A percentile compares a stretch with the other conserved stretches of the same genome.
Evolutionary conservation across 2,797 vertebrate genomes (phyloP).

Genomic region (Microctenopoma lineatum): DNA sequence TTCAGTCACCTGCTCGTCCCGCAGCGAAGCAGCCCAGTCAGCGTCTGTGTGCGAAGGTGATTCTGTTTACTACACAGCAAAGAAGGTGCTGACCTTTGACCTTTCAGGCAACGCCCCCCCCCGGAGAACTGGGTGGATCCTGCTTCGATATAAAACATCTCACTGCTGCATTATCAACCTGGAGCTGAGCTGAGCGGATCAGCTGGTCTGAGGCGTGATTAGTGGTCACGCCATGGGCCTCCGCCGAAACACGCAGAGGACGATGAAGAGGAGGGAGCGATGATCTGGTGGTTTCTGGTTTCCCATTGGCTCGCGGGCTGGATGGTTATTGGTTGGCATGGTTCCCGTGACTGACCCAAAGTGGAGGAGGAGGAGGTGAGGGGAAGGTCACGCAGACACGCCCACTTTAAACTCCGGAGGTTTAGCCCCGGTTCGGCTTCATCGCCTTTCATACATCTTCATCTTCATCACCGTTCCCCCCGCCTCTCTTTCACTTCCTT

Average conservation of each 20-base stretch:
- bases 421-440: slow-evolving; percentile 11
- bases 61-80: slow-evolving; percentile 20
- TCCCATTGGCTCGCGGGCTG: slow-evolving; percentile 33
- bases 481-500: neutral
- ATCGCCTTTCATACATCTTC: neutral
- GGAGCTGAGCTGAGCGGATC: slow-evolving; percentile 36
- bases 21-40: no score
- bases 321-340: slow-evolving; percentile 31
- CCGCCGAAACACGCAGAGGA: neutral
- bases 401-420: slow-evolving; percentile 17
- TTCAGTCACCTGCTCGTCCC: no score
- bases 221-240: slow-evolving; percentile 58
- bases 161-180: slow-evolving; percentile 39
- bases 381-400: slow-evolving; percentile 11
- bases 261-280: neutral
- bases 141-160: slow-evolving; percentile 5
- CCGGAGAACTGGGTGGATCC: neutral
- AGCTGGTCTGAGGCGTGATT: slow-evolving; percentile 50
- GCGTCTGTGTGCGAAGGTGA: no score
- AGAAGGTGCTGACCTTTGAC: slow-evolving; percentile 35
- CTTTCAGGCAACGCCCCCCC: neutral
- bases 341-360: slow-evolving; percentile 22
- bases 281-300: neutral
- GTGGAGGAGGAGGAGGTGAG: neutral
- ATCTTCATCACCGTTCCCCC: neutral